These are phyloP conservation scores for Cairina moschata DNA, from an alignment of 2,113 vertebrate species.

Conservation along the genomic window DNA sequence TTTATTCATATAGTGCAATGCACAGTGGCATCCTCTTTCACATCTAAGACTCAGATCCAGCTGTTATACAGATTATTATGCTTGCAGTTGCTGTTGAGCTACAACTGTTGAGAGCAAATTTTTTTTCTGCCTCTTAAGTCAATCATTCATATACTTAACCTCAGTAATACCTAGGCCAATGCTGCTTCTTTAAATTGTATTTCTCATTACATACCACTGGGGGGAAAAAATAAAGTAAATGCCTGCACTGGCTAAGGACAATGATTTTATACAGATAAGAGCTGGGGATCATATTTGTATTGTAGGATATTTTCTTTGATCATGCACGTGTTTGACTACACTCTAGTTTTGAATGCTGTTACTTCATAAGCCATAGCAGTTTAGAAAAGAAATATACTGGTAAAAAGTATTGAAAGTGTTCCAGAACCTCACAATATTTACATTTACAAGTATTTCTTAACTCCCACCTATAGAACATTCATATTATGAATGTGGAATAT, in stretches of 20 bases:
- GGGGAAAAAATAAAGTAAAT: not conserved
- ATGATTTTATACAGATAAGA: not conserved
- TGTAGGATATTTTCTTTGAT: not conserved
- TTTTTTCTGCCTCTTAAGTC: not conserved
- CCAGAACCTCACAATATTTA: not conserved
- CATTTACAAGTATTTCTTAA: not conserved
- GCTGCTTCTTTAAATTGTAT: not conserved
- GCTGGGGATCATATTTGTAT: not conserved
- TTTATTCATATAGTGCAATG: not conserved
- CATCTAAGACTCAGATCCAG: not conserved
- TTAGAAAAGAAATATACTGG: not conserved
- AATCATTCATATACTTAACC: not conserved
- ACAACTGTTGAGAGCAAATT: not conserved
- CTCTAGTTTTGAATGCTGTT: not conserved
- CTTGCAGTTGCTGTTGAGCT: not conserved
- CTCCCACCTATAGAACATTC: not conserved
- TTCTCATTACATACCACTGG: accelerated
- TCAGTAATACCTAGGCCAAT: not conserved
- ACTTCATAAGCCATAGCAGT: not conserved
- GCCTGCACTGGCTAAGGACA: not conserved
- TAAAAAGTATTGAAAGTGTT: not conserved
- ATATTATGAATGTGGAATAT: not conserved
- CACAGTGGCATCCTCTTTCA: not conserved
- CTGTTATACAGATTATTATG: not conserved
- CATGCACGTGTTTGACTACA: not conserved